Conservation (phyloP, 2,888 invertebrate genomes). For the Micoletzkya japonica region DNA sequence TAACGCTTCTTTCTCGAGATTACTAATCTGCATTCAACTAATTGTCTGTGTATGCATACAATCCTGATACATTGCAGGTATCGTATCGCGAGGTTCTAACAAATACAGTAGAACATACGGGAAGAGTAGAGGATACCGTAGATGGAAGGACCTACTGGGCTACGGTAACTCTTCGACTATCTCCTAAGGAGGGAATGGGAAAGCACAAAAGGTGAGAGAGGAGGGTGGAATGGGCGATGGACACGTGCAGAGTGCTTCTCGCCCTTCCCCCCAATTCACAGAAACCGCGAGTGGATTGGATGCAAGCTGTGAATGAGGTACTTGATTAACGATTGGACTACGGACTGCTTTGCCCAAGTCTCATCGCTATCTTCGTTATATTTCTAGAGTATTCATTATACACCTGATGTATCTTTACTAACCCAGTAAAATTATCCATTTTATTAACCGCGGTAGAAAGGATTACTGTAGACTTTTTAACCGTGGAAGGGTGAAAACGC, state of each 20-base stretch:
- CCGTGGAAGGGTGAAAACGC: background rate
- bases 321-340: background rate
- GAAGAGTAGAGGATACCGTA: conserved; percentile 71
- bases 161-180: conserved; percentile 72
- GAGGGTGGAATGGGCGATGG: conserved; percentile 25
- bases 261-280: conserved; percentile 31
- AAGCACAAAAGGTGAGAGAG: conserved; percentile 61
- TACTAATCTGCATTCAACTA: background rate
- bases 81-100: conserved; percentile 53
- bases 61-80: conserved; percentile 33
- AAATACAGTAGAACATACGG: conserved; percentile 58
- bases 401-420: too few species aligned
- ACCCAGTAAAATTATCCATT: too few species aligned
- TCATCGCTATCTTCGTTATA: too few species aligned
- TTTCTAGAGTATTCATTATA: too few species aligned
- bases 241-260: conserved; percentile 1
- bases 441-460: too few species aligned
- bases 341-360: too few species aligned
- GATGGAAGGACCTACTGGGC: conserved; percentile 67
- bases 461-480: too few species aligned
- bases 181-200: conserved; percentile 69
- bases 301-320: conserved; percentile 72
- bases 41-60: background rate
- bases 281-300: conserved; percentile 69
- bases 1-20: too few species aligned